Percentiles rank a stretch among this genome's conserved stretches.
Evolutionary conservation across 2,888 invertebrate genomes (phyloP).

Genomic region (Agrochola lychnidis): DNA sequence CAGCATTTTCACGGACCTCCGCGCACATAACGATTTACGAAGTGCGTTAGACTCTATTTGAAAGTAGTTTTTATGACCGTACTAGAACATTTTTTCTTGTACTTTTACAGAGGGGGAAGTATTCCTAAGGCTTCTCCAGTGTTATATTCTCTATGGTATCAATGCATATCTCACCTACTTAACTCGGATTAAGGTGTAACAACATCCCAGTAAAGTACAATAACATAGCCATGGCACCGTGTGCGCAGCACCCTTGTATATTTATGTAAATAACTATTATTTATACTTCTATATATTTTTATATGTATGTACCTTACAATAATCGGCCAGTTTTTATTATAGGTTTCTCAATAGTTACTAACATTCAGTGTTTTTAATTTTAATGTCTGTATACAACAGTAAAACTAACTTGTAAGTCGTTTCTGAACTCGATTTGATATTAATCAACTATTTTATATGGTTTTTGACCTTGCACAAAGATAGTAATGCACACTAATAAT

Average conservation of each 20-base stretch:
- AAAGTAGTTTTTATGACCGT: too few species aligned
- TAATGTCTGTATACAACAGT: neutral
- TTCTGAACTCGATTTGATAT: neutral
- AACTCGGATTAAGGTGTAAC: neutral
- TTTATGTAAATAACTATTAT: slow-evolving; percentile 67
- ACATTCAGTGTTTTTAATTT: neutral
- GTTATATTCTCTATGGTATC: neutral
- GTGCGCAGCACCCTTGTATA: slow-evolving; percentile 58
- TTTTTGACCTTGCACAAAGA: slow-evolving; percentile 8
- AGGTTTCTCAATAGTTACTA: slow-evolving; percentile 11
- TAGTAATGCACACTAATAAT: slow-evolving; percentile 15
- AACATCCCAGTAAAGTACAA: slow-evolving; percentile 40
- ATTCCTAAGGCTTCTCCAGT: too few species aligned
- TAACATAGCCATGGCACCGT: slow-evolving; percentile 31
- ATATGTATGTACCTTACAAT: slow-evolving; percentile 31
- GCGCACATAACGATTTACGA: too few species aligned
- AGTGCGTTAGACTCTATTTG: too few species aligned
- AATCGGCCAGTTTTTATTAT: slow-evolving; percentile 46
- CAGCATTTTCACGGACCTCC: too few species aligned
- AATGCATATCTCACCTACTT: slow-evolving; percentile 17
- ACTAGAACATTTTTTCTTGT: too few species aligned
- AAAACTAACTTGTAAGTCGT: neutral
- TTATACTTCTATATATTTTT: slow-evolving; percentile 55
- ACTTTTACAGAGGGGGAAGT: too few species aligned
- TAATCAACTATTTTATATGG: neutral